Evolutionary conservation across 1,140 invertebrate species (phyloP).

Genomic region (Hylaeus volcanicus): DNA sequence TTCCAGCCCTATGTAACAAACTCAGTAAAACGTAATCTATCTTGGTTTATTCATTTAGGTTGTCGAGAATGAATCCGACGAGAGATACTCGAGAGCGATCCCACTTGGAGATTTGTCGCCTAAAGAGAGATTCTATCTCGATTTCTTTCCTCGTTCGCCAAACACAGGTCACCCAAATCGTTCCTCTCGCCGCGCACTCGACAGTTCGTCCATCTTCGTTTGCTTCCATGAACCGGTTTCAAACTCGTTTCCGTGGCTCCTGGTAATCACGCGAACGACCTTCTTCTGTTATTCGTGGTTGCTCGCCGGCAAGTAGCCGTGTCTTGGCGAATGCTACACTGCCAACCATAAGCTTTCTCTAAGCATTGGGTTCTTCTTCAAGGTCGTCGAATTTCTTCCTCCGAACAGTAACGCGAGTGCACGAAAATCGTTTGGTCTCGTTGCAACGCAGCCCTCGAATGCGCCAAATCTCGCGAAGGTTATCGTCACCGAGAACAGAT

Average conservation of each 20-base stretch:
- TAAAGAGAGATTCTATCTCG: not conserved
- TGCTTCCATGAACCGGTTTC: slow-evolving; percentile 53
- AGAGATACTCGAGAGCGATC: not conserved
- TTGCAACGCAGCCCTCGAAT: too few species aligned
- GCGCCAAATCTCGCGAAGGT: too few species aligned
- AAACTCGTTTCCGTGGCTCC: slow-evolving; percentile 41
- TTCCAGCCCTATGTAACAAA: too few species aligned
- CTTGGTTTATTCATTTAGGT: not conserved
- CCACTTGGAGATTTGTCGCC: not conserved
- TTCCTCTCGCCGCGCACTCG: not conserved
- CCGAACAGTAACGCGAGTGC: not conserved
- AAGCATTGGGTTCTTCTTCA: not conserved
- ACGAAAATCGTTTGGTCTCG: not conserved
- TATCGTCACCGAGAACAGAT: not conserved
- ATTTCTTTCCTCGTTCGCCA: not conserved
- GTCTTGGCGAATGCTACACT: not conserved
- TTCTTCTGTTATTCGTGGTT: slow-evolving; percentile 33
- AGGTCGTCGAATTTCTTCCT: slow-evolving; percentile 13
- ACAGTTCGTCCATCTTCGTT: slow-evolving; percentile 21
- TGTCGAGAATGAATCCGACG: not conserved
- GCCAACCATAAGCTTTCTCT: slow-evolving; percentile 7
- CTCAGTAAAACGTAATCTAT: not conserved
- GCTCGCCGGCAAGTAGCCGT: not conserved
- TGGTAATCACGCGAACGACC: slow-evolving; percentile 29
- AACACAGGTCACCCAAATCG: not conserved